Percentiles rank a stretch among this genome's conserved stretches.
phyloP scores from a whole-genome alignment of 2,797 vertebrate genomes.

The Meda fulgida region DNA sequence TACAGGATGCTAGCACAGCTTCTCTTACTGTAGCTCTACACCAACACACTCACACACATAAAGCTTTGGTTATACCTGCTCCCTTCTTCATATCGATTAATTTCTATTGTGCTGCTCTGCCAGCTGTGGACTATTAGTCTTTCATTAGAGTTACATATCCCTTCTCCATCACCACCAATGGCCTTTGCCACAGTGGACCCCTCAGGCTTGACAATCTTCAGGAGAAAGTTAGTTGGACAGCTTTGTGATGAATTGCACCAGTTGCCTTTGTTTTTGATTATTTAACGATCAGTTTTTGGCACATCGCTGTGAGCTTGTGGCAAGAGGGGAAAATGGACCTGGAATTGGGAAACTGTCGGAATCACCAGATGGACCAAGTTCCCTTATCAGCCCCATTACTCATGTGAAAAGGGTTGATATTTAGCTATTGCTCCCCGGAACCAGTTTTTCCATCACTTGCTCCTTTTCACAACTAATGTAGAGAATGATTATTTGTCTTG shows the following conservation, averaged over 20 bases:
- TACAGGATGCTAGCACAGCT: constrained; percentile 11
- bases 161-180: constrained; percentile 40
- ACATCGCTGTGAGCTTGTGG: constrained; percentile 30
- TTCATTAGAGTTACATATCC: constrained; percentile 56
- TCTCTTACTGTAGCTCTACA: constrained; percentile 19
- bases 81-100: constrained; percentile 54
- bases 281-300: constrained; percentile 54
- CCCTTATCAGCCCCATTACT: constrained; percentile 46
- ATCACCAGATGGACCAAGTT: constrained; percentile 31
- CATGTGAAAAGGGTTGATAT: constrained; percentile 51
- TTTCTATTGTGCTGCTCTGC: constrained; percentile 45
- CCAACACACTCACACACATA: constrained; percentile 28
- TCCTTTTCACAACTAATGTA: constrained; percentile 42
- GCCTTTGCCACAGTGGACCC: constrained; percentile 22
- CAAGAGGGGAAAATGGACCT: constrained; percentile 40
- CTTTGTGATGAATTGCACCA: constrained; percentile 36
- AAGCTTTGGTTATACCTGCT: constrained; percentile 43
- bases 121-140: constrained; percentile 55
- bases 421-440: constrained; percentile 44
- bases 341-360: constrained; percentile 32
- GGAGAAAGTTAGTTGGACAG: constrained; percentile 47
- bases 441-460: constrained; percentile 50
- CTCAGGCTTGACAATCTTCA: constrained; percentile 29
- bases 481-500: constrained; percentile 61
- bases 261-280: constrained; percentile 55